phyloP scores from a whole-genome alignment of 2,113 vertebrate genomes.

The Agapornis roseicollis region DNA sequence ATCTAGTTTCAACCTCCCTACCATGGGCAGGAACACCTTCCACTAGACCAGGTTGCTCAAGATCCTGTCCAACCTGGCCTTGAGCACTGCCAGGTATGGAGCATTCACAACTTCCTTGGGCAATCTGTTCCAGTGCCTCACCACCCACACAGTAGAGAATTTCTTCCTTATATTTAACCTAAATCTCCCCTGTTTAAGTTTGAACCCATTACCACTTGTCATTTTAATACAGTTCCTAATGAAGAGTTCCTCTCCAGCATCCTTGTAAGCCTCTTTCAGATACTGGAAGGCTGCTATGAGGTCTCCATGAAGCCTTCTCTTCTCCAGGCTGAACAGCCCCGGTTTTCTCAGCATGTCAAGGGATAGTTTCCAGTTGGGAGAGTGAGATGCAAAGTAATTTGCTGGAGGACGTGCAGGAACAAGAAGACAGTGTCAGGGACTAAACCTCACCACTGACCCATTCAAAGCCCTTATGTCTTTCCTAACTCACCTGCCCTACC shows the following conservation, averaged over 20 bases:
- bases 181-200: neutral
- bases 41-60: neutral
- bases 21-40: neutral
- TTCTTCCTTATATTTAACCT: neutral
- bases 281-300: neutral
- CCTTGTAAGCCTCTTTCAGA: neutral
- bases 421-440: neutral
- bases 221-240: neutral
- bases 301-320: neutral
- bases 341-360: neutral
- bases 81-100: neutral
- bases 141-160: neutral
- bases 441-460: neutral
- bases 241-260: neutral
- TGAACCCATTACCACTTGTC: neutral
- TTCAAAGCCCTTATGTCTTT: neutral
- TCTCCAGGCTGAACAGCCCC: neutral
- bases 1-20: neutral
- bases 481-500: no score
- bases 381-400: neutral
- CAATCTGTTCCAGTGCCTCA: neutral
- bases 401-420: neutral
- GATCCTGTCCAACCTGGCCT: no score
- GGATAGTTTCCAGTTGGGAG: neutral
- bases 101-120: neutral